These are phyloP conservation scores for Trachelus troglodyta DNA, from an alignment of 2,888 invertebrate species.

Conservation along the genomic window DNA sequence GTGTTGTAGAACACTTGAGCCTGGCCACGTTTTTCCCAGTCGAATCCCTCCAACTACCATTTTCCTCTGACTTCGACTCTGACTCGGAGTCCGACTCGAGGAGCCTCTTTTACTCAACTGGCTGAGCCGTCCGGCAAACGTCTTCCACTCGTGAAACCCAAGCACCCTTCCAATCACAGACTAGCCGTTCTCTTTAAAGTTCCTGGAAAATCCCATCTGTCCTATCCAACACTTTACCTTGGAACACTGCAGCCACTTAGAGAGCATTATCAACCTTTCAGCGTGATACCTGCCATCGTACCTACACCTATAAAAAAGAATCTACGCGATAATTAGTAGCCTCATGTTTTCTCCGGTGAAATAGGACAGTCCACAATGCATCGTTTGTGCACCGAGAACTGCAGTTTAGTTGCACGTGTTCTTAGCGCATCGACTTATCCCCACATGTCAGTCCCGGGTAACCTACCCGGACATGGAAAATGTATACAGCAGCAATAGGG, in stretches of 20 bases:
- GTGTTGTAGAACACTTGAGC: slow-evolving; percentile 32
- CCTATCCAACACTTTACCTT: neutral
- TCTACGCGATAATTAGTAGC: neutral
- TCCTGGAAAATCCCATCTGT: neutral
- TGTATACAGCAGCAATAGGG: neutral
- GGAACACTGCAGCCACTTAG: neutral
- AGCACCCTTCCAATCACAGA: neutral
- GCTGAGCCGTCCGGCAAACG: neutral
- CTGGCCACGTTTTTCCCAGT: slow-evolving; percentile 30
- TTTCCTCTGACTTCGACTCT: slow-evolving; percentile 11
- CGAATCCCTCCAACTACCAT: slow-evolving; percentile 28
- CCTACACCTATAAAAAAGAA: neutral
- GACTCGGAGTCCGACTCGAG: neutral
- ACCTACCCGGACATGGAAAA: neutral
- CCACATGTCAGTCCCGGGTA: neutral
- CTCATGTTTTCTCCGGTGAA: neutral
- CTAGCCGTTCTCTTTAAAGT: neutral
- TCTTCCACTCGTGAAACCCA: neutral
- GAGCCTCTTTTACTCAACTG: neutral
- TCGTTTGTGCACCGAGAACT: neutral
- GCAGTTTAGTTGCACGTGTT: neutral
- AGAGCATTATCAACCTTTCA: neutral
- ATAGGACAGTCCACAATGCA: neutral
- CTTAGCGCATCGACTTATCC: neutral
- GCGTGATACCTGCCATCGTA: neutral